Conservation (phyloP, 2,888 invertebrate species). For the Conus canariensis region DNA sequence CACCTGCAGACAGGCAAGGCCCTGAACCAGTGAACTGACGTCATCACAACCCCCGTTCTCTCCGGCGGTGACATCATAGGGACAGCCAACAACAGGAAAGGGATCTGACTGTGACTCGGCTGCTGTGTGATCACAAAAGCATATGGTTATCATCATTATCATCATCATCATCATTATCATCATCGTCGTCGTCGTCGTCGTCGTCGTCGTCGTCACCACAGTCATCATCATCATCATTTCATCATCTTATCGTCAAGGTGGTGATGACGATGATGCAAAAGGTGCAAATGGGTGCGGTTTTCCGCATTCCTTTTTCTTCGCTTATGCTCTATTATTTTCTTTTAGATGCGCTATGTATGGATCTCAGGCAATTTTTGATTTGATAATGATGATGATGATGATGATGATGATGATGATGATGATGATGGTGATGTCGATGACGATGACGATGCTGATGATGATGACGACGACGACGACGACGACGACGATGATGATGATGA, state of each 20-base stretch:
- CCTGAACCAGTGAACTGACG: background rate
- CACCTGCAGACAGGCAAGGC: slow-evolving; percentile 16
- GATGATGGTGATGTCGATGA: too few relatives aligned
- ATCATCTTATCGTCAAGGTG: background rate
- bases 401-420: too few relatives aligned
- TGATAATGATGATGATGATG: too few relatives aligned
- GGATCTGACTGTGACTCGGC: background rate
- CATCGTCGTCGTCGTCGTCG: background rate
- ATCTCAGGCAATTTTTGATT: too few relatives aligned
- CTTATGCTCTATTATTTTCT: too few relatives aligned
- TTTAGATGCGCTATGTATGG: too few relatives aligned
- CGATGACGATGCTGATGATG: too few relatives aligned
- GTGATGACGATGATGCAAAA: too few relatives aligned
- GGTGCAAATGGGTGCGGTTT: too few relatives aligned
- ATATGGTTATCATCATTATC: slow-evolving; percentile 2
- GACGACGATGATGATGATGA: too few relatives aligned
- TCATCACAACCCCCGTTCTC: background rate
- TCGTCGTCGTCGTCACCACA: background rate
- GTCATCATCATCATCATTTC: background rate
- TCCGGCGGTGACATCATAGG: background rate
- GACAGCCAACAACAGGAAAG: background rate
- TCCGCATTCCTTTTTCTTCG: background rate
- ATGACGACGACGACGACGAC: too few relatives aligned
- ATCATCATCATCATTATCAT: slow-evolving; percentile 9
- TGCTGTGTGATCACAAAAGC: background rate